Evolutionary conservation across 1,140 invertebrate genomes (phyloP).

Genomic region (Helicorthomorpha holstii): DNA sequence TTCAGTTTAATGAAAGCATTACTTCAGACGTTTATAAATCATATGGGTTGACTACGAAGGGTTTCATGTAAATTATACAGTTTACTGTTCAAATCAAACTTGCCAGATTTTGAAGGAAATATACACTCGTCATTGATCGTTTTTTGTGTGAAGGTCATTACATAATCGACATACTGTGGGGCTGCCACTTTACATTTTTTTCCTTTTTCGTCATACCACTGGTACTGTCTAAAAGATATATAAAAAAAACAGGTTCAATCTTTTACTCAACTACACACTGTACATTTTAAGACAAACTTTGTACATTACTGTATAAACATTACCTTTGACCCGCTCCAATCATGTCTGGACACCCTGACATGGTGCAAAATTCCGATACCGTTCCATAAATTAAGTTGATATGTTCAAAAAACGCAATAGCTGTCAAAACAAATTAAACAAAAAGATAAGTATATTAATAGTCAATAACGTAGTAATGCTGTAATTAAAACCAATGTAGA

Average conservation of each 20-base stretch:
- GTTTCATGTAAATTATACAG: background rate
- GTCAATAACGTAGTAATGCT: too few relatives aligned
- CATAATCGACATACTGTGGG: slow-evolving; percentile 96
- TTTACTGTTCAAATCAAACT: slow-evolving; percentile 20
- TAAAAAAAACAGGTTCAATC: background rate
- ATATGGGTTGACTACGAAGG: too few relatives aligned
- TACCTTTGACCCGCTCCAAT: slow-evolving; percentile 79
- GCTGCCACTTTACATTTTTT: slow-evolving; percentile 93
- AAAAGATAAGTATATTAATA: too few relatives aligned
- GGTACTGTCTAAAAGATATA: slow-evolving; percentile 55
- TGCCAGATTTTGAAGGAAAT: slow-evolving; percentile 97
- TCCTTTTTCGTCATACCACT: slow-evolving; percentile 97
- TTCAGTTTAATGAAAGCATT: too few relatives aligned
- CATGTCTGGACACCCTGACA: slow-evolving; percentile 85
- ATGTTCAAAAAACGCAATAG: slow-evolving; percentile 93
- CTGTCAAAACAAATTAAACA: slow-evolving; percentile 47
- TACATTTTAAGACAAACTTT: too few relatives aligned
- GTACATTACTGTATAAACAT: too few relatives aligned
- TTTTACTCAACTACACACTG: background rate
- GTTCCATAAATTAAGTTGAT: slow-evolving; percentile 95
- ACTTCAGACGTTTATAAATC: too few relatives aligned
- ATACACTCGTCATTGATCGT: slow-evolving; percentile 90
- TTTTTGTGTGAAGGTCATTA: slow-evolving; percentile 95
- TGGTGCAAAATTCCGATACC: slow-evolving; percentile 93
- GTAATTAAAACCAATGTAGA: too few relatives aligned